Evolutionary conservation across 2,797 vertebrate genomes (phyloP), one percentile per base, ranked within the genome.

Genomic region (Rhinogobio ventralis): DNA sequence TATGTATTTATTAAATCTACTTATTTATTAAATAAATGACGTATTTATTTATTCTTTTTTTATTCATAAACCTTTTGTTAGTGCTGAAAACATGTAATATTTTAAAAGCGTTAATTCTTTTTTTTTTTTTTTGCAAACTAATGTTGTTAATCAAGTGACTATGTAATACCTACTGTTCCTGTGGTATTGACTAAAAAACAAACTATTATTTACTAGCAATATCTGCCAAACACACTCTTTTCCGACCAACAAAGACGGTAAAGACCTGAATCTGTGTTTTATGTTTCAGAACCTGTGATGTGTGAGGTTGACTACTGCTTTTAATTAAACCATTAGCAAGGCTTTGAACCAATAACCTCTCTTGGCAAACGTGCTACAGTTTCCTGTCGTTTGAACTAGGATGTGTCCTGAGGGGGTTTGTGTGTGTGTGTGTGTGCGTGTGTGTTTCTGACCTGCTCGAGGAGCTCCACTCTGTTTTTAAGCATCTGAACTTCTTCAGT

Each of bases 401-500:
- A 75, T 86, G 25, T 78, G 33, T 67, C 28, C 36, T 46, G 23
- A 45, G 42, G 42, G 20, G 14, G 53, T 33, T 36, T 72, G 67
- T 82, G 53, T 60, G 83, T 76, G 68, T 33, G 76, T 83, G 79
- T 84, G 85, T 25, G 23, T 14, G 67, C 28, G 60, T 79, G 53
- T 28, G 25, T 7, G 23, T 71, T 72, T 81, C 91, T 87, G 93
- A 96, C 98, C 96, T 98, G 95, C 91, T 99, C 98, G 85, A 99
- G 93, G 0, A 95, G 89, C 62, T 97, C 95, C 7, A 99, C 94
- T 93, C 96, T 92, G 81, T 91, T 92, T 91, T 89, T 96, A 79
- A 99, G 93, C 51, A 92, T 95, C 81, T 91, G 87, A 20, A 99
- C 92, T 86, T 99, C 97, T 84, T 97, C 96, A 17, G 94, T 94